Base-by-base conservation (phyloP, 2,888 invertebrate genomes). In the Aspidapion aeneum region DNA sequence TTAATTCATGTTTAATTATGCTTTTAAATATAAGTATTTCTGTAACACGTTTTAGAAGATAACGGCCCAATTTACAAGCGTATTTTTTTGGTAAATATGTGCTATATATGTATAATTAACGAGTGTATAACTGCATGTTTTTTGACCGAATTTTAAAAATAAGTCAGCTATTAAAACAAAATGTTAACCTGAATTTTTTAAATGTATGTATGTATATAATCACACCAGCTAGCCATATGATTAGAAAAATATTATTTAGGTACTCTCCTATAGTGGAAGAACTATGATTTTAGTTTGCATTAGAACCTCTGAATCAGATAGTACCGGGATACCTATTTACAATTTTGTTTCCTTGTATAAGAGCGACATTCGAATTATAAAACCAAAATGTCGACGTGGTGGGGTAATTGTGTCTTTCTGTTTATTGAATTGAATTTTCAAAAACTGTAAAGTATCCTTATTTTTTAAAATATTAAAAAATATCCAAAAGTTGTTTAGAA, bases 191-290 rank as follows among this genome's bases (percentile, higher is more conserved):
- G 12, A 35, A 35, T 12, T 35, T 35, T 35, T 35, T 35, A 35
- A 35, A 3, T 35, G 35, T 35, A n/a, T 35, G 12, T 12, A 35
- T 35, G n/a, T n/a, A n/a, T 35, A 35, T 7, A 35, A 35, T 35
- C 35, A 35, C 12, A 12, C 12, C 35, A 35, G n/a, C 21, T 57
- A 60, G 64, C 67, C 3, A 52, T 7, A 52, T 18, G 17, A 7
- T 52, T 52, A 52, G 52, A 52, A 52, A 52, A 52, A 52, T 52
- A 52, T 19, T 52, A 17, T 9, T n/a, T 19, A 52, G 3, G 7
- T 52, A 52, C 21, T 21, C 57, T 61, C 61, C 60, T 60, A n/a
- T n/a, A n/a, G 63, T 72, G 72, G 71, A 72, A 72, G 72, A 72
- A 68, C 72, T 66, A 67, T 66, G 72, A 72, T 72, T 72, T 68